Conservation (phyloP, 2,113 vertebrate species). For the Acrocephalus arundinaceus region DNA sequence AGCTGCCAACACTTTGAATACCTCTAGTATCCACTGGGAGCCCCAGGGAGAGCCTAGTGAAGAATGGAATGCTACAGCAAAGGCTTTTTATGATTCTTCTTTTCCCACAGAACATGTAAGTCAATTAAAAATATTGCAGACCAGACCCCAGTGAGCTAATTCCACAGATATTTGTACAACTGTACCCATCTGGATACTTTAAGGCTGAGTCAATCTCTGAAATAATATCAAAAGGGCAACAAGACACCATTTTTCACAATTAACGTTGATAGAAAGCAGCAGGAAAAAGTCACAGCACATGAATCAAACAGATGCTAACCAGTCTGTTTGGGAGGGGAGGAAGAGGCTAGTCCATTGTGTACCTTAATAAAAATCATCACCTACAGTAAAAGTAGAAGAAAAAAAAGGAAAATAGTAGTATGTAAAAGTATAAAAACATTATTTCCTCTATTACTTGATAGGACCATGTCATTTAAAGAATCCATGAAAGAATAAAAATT, state of each 20-base stretch:
- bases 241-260: conserved; percentile 83
- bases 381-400: conserved; percentile 35
- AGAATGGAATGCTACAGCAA: conserved; percentile 78
- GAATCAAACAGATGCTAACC: conserved; percentile 79
- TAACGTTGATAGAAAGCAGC: conserved; percentile 84
- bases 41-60: conserved; percentile 71
- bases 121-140: conserved; percentile 80
- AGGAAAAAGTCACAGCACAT: conserved; percentile 80
- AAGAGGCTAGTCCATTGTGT: conserved; percentile 57
- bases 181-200: conserved; percentile 77
- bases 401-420: background rate
- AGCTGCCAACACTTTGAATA: conserved; percentile 74
- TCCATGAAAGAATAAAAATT: background rate
- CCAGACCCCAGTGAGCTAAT: conserved; percentile 79
- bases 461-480: background rate
- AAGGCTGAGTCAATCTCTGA: conserved; percentile 76
- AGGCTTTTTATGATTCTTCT: conserved; percentile 79
- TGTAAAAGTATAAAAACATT: background rate
- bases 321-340: conserved; percentile 64
- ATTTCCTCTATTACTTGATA: background rate
- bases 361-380: conserved; percentile 62
- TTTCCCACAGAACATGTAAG: conserved; percentile 85
- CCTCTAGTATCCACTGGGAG: conserved; percentile 63
- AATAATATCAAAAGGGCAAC: conserved; percentile 81
- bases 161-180: conserved; percentile 77